Evolutionary conservation across 2,888 invertebrate genomes (phyloP), one percentile per base, ranked within the genome.

Genomic region (Drymonia ruficornis): DNA sequence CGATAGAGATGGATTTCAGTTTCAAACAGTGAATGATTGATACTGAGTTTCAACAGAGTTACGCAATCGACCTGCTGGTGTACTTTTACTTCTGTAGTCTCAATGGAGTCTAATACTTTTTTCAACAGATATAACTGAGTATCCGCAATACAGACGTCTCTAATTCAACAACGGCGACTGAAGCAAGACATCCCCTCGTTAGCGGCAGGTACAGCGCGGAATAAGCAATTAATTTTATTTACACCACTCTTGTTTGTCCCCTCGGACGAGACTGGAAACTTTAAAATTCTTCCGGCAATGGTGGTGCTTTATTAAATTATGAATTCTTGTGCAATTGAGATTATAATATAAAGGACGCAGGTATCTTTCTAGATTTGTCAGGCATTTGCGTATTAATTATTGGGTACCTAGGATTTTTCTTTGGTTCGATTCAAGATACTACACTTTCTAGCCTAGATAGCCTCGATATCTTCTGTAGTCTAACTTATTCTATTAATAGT

Each of bases 221-320:
- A 72, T 72, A 65, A 70, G 69, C 72, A 72, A 72, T 72, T 72
- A 69, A 72, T 72, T 72, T 67, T 72, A 72, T 72, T 72, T 72
- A 52, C 54, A 55, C 50, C 62, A 56, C 49, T 52, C 61, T 55
- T 65, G 61, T 65, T 69, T 66, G 56, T 65, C 56, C 49, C 58
- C 6, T 7, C 43, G 43, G 60, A 58, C 67, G 62, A 53, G 60
- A 55, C 47, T 55, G 56, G 55, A 54, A 52, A 70, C 66, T 70
- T 70, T 61, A 66, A 66, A 70, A 70, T 70, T 70, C 70, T 68
- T 50, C 42, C 43, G 58, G 55, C 59, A 54, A 49, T 43, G 19
- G 16, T 43, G 43, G 43, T 1, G 43, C 18, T 7, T 8, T 2
- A 6, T 38, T 38, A 38, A 7, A 38, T n/a, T 13, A 36, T 36